phyloP scores from a whole-genome alignment of 2,888 invertebrate genomes.

The Andrena bicolor region DNA sequence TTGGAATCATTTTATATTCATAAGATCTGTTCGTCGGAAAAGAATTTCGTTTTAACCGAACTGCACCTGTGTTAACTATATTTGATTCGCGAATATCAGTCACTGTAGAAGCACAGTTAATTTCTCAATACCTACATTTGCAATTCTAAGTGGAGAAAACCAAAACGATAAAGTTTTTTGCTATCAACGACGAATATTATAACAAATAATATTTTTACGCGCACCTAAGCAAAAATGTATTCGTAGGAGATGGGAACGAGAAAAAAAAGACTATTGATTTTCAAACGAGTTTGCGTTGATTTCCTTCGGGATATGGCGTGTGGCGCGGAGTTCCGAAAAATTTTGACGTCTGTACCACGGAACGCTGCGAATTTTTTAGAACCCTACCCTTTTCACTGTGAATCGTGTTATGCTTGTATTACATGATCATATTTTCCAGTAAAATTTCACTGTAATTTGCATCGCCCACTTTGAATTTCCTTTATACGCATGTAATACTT shows the following conservation, averaged over 20 bases:
- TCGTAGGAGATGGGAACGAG: background rate
- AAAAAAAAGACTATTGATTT: slow-evolving; percentile 40
- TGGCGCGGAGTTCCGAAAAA: slow-evolving; percentile 6
- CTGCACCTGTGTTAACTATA: background rate
- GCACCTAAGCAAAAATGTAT: slow-evolving; percentile 18
- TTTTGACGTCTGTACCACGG: slow-evolving; percentile 27
- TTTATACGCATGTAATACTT: background rate
- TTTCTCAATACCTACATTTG: background rate
- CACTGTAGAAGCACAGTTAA: background rate
- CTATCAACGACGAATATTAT: background rate
- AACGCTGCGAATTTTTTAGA: slow-evolving; percentile 29
- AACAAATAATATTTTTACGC: background rate
- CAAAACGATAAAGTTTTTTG: background rate
- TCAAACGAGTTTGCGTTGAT: slow-evolving; percentile 39
- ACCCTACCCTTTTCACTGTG: slow-evolving; percentile 9
- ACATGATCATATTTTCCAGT: background rate
- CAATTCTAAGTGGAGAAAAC: slow-evolving; percentile 6
- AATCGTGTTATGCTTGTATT: background rate
- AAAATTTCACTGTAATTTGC: background rate
- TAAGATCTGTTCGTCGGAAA: slow-evolving; percentile 27
- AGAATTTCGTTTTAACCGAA: slow-evolving; percentile 41
- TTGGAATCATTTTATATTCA: slow-evolving; percentile 32
- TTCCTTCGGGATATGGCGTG: slow-evolving; percentile 47
- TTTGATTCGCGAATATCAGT: slow-evolving; percentile 23
- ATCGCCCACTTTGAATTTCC: background rate